phyloP scores from a whole-genome alignment of 1,140 invertebrate species.

The Zaprionus tsacasi region DNA sequence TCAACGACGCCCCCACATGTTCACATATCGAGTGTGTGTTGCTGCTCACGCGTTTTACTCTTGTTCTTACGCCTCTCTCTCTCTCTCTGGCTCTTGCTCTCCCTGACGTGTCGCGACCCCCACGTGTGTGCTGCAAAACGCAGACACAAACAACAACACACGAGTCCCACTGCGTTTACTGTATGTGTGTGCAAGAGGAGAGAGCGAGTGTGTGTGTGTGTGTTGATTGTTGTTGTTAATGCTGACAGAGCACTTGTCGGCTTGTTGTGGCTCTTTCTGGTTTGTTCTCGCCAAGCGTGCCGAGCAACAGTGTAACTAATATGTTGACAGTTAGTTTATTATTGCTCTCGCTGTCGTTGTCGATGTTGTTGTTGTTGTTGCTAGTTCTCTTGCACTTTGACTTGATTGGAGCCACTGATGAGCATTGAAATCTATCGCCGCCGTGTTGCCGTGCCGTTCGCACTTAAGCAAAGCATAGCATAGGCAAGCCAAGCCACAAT shows the following conservation, averaged over 20 bases:
- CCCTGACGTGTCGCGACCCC: slow-evolving; percentile 43
- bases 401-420: slow-evolving; percentile 53
- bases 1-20: slow-evolving; percentile 66
- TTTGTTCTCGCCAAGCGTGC: slow-evolving; percentile 39
- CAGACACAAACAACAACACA: slow-evolving; percentile 53
- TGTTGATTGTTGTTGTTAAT: slow-evolving; percentile 42
- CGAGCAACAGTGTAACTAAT: slow-evolving; percentile 51
- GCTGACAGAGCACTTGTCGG: slow-evolving; percentile 62
- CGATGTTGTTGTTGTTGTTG: slow-evolving; percentile 36
- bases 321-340: slow-evolving; percentile 60
- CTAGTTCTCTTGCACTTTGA: slow-evolving; percentile 57
- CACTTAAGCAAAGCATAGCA: too few relatives aligned
- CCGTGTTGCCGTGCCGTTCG: slow-evolving; percentile 15
- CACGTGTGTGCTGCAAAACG: slow-evolving; percentile 58
- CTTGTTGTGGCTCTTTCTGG: slow-evolving; percentile 60
- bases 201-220: slow-evolving; percentile 19
- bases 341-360: slow-evolving; percentile 15
- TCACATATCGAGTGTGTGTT: slow-evolving; percentile 7
- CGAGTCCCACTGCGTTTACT: slow-evolving; percentile 36
- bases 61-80: slow-evolving; percentile 29
- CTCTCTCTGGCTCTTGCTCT: slow-evolving; percentile 10
- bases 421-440: slow-evolving; percentile 27
- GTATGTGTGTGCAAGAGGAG: not conserved
- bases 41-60: slow-evolving; percentile 45
- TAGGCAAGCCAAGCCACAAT: slow-evolving; percentile 14